A percentile compares a stretch with the other conserved stretches of the same genome.
These are phyloP conservation scores for Macrosoma leucophasiata DNA, from an alignment of 2,888 invertebrate species.

Conservation along the genomic window DNA sequence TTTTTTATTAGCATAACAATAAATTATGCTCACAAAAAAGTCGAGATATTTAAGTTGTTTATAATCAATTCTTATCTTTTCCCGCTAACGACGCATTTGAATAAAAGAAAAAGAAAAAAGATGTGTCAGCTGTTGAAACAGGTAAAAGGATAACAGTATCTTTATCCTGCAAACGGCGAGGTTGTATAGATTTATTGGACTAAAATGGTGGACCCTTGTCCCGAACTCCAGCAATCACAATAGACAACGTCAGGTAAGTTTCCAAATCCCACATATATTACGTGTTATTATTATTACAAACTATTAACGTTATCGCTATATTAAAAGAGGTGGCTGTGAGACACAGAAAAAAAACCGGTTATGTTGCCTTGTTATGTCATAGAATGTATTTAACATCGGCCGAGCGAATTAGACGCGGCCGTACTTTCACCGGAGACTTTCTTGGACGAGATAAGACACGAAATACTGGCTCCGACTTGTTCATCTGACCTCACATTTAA, in stretches of 20 bases:
- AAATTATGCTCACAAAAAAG: too few species aligned
- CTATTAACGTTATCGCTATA: constrained; percentile 41
- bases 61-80: too few species aligned
- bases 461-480: constrained; percentile 51
- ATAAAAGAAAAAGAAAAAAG: too few species aligned
- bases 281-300: constrained; percentile 44
- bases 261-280: constrained; percentile 48
- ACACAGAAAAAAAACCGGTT: constrained; percentile 49
- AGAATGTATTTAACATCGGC: constrained; percentile 59
- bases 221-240: constrained; percentile 40
- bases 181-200: constrained; percentile 43
- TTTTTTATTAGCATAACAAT: too few species aligned
- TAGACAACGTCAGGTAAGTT: constrained; percentile 45
- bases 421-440: constrained; percentile 68
- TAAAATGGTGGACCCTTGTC: constrained; percentile 40
- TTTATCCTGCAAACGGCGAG: constrained; percentile 37
- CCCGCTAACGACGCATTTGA: too few species aligned
- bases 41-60: too few species aligned
- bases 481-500: constrained; percentile 46
- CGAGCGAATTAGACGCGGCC: constrained; percentile 53
- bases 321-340: constrained; percentile 37
- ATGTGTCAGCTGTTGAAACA: constrained; percentile 17
- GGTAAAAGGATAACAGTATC: constrained; percentile 43
- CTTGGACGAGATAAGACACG: constrained; percentile 41
- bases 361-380: constrained; percentile 55